These are phyloP conservation scores for Alosa alosa DNA, from an alignment of 2,113 vertebrate species.

Conservation along the genomic window DNA sequence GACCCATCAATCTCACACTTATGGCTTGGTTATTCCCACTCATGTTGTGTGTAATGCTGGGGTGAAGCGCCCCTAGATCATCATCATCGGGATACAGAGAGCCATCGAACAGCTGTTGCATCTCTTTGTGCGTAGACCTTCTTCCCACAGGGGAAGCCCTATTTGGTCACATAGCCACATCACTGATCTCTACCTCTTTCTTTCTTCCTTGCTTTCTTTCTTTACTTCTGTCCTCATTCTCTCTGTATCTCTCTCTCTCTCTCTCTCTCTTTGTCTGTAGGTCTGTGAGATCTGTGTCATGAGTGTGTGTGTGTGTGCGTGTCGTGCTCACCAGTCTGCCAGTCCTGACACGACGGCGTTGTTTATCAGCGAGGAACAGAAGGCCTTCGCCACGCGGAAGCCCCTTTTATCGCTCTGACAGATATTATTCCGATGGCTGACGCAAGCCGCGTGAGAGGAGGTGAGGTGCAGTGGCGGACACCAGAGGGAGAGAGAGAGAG, in stretches of 20 bases:
- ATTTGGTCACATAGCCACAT: background rate
- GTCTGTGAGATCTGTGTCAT: background rate
- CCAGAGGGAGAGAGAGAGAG: background rate
- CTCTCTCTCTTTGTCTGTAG: background rate
- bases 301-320: slow-evolving; percentile 10
- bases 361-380: slow-evolving; percentile 75
- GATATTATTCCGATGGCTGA: slow-evolving; percentile 51
- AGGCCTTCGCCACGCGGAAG: slow-evolving; percentile 64
- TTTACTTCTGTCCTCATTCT: background rate
- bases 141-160: background rate
- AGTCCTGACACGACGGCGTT: slow-evolving; percentile 65
- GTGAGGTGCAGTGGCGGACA: background rate
- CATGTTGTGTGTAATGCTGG: no score
- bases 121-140: background rate
- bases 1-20: no score
- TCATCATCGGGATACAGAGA: background rate
- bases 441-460: background rate
- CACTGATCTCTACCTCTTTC: background rate
- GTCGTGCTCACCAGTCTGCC: background rate
- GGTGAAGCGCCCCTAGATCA: no score
- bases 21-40: no score
- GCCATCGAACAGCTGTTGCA: background rate
- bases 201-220: background rate
- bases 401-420: slow-evolving; percentile 71
- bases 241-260: background rate